Percentiles rank a stretch among this genome's conserved stretches.
phyloP scores from a whole-genome alignment of 1,140 invertebrate genomes.

The Drosophila sucinea region DNA sequence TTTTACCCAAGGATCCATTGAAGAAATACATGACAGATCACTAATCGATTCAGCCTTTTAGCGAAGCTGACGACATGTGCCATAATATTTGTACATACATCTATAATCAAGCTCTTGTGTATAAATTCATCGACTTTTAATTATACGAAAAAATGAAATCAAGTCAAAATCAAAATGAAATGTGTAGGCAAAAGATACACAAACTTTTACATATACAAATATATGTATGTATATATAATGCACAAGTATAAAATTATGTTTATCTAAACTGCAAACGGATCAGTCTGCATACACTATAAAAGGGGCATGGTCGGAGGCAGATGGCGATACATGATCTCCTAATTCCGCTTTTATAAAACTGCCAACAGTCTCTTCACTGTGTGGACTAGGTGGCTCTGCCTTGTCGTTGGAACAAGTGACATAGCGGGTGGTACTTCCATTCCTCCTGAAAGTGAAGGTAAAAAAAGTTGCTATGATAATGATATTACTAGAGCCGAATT shows the following conservation, averaged over 20 bases:
- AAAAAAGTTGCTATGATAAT: background rate
- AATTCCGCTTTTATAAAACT: slow-evolving; percentile 80
- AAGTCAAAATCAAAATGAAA: background rate
- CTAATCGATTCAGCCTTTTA: background rate
- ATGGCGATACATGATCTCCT: slow-evolving; percentile 58
- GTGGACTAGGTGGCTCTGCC: slow-evolving; percentile 44
- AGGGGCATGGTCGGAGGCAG: slow-evolving; percentile 38
- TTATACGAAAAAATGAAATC: background rate
- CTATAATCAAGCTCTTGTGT: background rate
- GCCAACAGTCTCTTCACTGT: slow-evolving; percentile 48
- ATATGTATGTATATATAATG: slow-evolving; percentile 1
- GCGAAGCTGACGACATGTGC: background rate
- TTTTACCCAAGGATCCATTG: background rate
- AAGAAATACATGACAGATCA: background rate
- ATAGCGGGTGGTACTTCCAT: slow-evolving; percentile 46
- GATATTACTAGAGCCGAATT: background rate
- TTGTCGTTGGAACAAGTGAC: slow-evolving; percentile 43
- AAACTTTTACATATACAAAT: slow-evolving; percentile 6
- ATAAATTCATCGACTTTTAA: slow-evolving; percentile 12
- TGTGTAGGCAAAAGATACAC: background rate
- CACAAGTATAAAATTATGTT: slow-evolving; percentile 1
- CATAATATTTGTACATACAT: background rate
- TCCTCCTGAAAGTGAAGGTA: slow-evolving; percentile 54
- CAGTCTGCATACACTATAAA: slow-evolving; percentile 75
- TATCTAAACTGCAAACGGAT: slow-evolving; percentile 15